Conservation (phyloP, 2,888 invertebrate species). For the Watsonalla binaria region DNA sequence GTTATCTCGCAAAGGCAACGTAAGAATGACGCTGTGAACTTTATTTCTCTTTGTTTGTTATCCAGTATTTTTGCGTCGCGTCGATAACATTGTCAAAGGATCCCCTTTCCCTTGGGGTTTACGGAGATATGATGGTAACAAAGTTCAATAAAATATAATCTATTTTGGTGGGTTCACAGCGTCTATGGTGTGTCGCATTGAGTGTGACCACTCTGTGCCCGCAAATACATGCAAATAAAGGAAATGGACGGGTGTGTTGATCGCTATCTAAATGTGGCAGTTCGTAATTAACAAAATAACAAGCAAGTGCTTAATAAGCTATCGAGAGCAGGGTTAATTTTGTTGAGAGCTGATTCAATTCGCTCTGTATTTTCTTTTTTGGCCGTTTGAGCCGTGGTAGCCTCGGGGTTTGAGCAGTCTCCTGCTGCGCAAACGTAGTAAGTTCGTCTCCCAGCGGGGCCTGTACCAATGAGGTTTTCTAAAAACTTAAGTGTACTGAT, state of each 20-base stretch:
- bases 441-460: no score
- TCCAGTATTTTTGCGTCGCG: slow-evolving; percentile 43
- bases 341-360: no score
- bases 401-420: no score
- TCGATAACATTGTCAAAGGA: slow-evolving; percentile 53
- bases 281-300: no score
- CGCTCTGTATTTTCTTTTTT: no score
- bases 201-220: slow-evolving; percentile 5
- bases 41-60: slow-evolving; percentile 42
- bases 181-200: slow-evolving; percentile 17
- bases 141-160: slow-evolving; percentile 53
- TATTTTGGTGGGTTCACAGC: slow-evolving; percentile 35
- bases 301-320: no score
- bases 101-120: slow-evolving; percentile 41
- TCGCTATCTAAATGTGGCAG: no score
- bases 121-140: slow-evolving; percentile 47
- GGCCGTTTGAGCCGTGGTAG: no score
- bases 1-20: slow-evolving; percentile 18
- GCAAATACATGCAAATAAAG: not conserved
- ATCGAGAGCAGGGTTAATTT: no score
- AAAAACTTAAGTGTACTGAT: no score
- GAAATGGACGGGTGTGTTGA: not conserved
- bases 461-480: no score
- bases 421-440: no score
- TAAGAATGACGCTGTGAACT: slow-evolving; percentile 23